Evolutionary conservation across 2,113 vertebrate genomes (phyloP), one percentile per base, ranked within the genome.

Genomic region (Marmota flaviventris): DNA sequence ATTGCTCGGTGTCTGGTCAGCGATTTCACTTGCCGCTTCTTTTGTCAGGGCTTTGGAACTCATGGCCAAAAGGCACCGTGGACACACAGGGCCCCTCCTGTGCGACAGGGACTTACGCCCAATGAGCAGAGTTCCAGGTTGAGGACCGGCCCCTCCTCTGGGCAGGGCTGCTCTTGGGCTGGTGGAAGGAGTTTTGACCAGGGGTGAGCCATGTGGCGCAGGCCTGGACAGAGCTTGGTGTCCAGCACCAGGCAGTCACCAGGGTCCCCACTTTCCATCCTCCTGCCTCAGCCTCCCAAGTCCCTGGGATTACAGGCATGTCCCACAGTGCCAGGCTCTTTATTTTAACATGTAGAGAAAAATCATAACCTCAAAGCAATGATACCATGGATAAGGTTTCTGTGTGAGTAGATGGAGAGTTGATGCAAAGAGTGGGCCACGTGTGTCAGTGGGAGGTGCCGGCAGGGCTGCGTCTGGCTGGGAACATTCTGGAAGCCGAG

Each of bases 61-160:
- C 69, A 6, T 20, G 70, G 83, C 87, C 75, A 53, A 51, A 61
- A 81, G 56, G 88, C 45, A 45, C 72, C 77, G 95, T 82, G 85
- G 85, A 69, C 8, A 4, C 0, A 24, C 63, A 89, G 63, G 91
- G 79, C 70, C 96, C 51, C 90, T 90, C 87, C 53, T 51, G 53
- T 95, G 10, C 90, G 70, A 67, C 0, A 25, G 72, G 91, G 93
- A 67, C 82, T 97, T 90, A 79, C 87, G 92, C 93, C 86, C 89
- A 58, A 67, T 82, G 76, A 96, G 96, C 86, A 85, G 79, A 94
- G 84, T 34, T 42, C 85, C 72, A n/a, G 18, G 56, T 61, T 14
- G 67, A 94, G 45, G 70, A 12, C 72, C 2, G 48, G 82, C 45
- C 61, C 70, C 72, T 89, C 70, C 12, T 83, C 24, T 13, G 69